Conservation (phyloP, 2,888 invertebrate species). For the Leptopterna dolabrata region DNA sequence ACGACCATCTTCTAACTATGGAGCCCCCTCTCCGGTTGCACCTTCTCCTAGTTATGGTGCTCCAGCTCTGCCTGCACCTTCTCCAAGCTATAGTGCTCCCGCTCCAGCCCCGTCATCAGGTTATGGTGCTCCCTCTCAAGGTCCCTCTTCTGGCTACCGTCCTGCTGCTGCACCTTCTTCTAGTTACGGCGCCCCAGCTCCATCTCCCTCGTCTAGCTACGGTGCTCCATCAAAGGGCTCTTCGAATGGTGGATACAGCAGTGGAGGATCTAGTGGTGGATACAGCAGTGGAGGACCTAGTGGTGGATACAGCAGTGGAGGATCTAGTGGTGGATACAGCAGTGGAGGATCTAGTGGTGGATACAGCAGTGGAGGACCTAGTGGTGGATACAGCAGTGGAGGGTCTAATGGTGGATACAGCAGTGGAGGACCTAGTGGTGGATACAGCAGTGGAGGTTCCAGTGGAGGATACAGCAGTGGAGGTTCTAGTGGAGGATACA, state of each 20-base stretch:
- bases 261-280: neutral
- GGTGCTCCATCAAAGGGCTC: conserved; percentile 46
- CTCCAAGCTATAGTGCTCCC: conserved; percentile 56
- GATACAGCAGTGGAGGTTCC: neutral
- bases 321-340: neutral
- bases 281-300: neutral
- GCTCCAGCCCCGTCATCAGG: conserved; percentile 53
- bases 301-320: neutral
- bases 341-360: neutral
- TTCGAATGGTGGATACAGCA: conserved; percentile 34
- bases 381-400: neutral
- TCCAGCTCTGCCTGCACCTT: conserved; percentile 48
- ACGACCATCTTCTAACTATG: conserved; percentile 60
- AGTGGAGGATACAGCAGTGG: neutral
- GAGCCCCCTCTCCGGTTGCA: conserved; percentile 58
- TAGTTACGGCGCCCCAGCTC: neutral
- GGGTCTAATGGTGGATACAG: neutral
- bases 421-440: neutral
- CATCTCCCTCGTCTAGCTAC: conserved; percentile 38
- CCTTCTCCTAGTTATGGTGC: conserved; percentile 30
- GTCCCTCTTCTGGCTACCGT: conserved; percentile 43
- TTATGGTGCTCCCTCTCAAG: conserved; percentile 47
- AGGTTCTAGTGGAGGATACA: conserved; percentile 17
- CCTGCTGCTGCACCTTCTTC: neutral
- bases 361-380: neutral